These are phyloP conservation scores for Blastomussa wellsi DNA, from an alignment of 92 coral and sea anemone genomes.

Conservation along the genomic window DNA sequence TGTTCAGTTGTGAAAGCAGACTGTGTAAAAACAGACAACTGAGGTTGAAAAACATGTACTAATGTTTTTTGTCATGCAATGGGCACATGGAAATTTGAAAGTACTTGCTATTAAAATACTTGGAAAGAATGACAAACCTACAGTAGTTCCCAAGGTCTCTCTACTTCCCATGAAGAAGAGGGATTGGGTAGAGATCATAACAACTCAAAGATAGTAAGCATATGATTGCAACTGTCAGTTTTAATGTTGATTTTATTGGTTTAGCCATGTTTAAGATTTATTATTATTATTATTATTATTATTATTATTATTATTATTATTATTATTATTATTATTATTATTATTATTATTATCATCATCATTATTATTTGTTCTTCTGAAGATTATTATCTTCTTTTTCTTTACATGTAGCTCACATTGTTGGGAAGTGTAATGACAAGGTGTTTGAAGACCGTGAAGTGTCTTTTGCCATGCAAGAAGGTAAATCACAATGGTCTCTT, in stretches of 20 bases:
- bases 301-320: background rate
- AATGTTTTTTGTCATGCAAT: no score
- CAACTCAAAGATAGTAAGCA: background rate
- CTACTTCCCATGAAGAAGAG: no score
- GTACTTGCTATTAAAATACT: no score
- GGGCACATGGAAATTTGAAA: no score
- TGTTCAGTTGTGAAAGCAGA: background rate
- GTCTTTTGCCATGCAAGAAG: conserved; percentile 84
- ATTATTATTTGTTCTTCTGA: background rate
- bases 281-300: no score
- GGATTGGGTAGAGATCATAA: no score
- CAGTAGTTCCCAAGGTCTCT: no score
- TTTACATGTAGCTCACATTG: conserved; percentile 67
- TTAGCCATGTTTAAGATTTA: background rate
- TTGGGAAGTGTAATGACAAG: conserved; percentile 62
- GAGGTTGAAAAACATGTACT: no score
- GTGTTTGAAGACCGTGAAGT: conserved; percentile 95
- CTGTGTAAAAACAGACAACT: no score
- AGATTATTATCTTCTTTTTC: background rate
- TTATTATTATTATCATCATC: background rate
- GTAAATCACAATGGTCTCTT: conserved; percentile 27
- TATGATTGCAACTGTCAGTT: background rate
- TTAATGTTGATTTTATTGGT: no score
- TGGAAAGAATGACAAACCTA: no score
- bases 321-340: no score